Conservation (phyloP, 2,113 vertebrate genomes). For the Caranx melampygus region DNA sequence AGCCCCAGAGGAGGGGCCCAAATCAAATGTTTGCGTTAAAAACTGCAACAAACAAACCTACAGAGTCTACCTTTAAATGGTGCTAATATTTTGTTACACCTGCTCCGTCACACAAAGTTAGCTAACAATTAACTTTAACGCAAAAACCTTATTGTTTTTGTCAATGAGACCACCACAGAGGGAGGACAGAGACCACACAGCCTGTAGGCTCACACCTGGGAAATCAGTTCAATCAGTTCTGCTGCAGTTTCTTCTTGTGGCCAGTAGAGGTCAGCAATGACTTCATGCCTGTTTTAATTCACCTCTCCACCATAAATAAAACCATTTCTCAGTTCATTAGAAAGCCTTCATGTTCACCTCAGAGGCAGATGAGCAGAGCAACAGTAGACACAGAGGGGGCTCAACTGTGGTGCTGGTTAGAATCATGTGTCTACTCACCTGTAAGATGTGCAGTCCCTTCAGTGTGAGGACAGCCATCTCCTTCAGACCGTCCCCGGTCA, state of each 20-base stretch:
- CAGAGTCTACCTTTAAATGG: no score
- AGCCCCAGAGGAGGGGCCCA: no score
- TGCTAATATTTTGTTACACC: no score
- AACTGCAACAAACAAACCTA: no score
- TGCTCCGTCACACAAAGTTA: no score
- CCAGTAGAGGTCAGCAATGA: constrained; percentile 33
- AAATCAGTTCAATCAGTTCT: neutral
- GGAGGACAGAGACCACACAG: neutral
- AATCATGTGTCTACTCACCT: constrained; percentile 78
- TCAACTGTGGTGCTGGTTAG: neutral
- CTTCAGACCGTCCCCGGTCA: constrained; percentile 88
- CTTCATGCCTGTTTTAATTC: neutral
- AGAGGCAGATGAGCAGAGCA: neutral
- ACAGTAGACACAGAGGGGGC: neutral
- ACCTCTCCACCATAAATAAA: neutral
- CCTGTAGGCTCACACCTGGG: neutral
- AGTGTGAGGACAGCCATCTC: constrained; percentile 91
- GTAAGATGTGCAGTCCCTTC: constrained; percentile 91
- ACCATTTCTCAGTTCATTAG: neutral
- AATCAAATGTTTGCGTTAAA: no score
- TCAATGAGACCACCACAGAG: neutral
- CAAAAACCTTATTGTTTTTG: neutral
- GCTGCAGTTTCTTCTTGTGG: constrained; percentile 2
- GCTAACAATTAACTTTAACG: no score
- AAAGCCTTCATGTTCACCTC: neutral